These are phyloP conservation scores for Cynoglossus semilaevis DNA, from an alignment of 2,113 vertebrate genomes.

Conservation along the genomic window DNA sequence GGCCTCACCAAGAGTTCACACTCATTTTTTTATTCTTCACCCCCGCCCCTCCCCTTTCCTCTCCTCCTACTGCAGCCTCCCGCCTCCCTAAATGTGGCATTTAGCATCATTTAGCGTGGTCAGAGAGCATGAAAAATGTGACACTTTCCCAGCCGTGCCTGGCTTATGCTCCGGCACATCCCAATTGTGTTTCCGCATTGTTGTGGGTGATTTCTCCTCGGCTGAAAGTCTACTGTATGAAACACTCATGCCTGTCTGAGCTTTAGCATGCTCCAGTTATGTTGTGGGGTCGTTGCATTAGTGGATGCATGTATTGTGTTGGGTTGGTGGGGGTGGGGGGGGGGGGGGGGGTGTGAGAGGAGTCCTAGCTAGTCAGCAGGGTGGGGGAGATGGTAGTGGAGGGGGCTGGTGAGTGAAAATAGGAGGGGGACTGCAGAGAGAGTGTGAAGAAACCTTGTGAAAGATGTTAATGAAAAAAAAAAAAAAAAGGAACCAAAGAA, in stretches of 20 bases:
- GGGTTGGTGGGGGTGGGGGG: not conserved
- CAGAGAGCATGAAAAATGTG: constrained; percentile 80
- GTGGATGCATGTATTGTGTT: constrained; percentile 24
- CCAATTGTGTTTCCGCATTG: constrained; percentile 78
- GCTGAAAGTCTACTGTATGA: constrained; percentile 76
- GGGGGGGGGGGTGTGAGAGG: not conserved
- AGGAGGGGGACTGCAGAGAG: constrained; percentile 64
- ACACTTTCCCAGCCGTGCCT: constrained; percentile 75
- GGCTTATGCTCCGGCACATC: constrained; percentile 72
- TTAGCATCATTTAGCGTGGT: constrained; percentile 79
- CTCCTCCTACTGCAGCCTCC: constrained; percentile 52
- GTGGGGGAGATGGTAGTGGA: not conserved
- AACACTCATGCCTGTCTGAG: constrained; percentile 80
- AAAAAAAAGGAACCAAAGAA: constrained; percentile 17
- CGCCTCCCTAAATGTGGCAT: constrained; percentile 72
- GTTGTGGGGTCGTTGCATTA: constrained; percentile 75
- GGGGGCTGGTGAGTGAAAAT: constrained; percentile 48
- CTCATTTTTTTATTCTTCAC: not conserved
- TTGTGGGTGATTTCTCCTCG: constrained; percentile 74
- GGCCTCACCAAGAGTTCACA: constrained; percentile 19
- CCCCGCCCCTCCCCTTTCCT: constrained; percentile 3
- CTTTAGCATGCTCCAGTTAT: constrained; percentile 83
- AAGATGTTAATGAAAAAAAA: constrained; percentile 38
- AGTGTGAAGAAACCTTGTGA: constrained; percentile 47
- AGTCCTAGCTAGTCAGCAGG: not conserved